Evolutionary conservation across 2,888 invertebrate species (phyloP).

Genomic region (Coenonympha arcania): DNA sequence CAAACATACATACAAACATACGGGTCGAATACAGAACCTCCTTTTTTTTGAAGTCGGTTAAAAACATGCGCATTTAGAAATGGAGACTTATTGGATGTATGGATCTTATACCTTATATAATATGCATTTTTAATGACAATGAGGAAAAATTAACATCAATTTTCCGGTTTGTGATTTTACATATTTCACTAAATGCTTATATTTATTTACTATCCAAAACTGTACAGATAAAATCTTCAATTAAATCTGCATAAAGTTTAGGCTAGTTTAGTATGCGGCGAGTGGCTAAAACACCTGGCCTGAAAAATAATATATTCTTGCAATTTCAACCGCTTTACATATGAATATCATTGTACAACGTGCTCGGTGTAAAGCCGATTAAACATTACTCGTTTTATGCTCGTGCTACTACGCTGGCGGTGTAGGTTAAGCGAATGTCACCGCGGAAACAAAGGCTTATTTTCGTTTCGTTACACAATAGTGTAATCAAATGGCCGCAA

Average conservation of each 20-base stretch:
- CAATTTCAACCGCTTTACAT: neutral
- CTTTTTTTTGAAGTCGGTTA: too few relatives aligned
- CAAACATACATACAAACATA: too few relatives aligned
- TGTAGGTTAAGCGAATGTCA: neutral
- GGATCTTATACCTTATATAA: too few relatives aligned
- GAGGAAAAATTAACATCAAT: too few relatives aligned
- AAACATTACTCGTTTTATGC: neutral
- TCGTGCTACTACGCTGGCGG: neutral
- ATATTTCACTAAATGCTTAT: too few relatives aligned
- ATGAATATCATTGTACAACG: neutral
- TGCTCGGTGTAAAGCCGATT: neutral
- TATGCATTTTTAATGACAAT: too few relatives aligned
- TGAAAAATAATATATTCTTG: neutral
- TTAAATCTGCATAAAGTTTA: neutral
- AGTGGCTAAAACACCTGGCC: neutral
- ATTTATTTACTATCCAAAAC: too few relatives aligned
- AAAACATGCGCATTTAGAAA: too few relatives aligned
- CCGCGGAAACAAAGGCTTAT: neutral
- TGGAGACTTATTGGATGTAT: too few relatives aligned
- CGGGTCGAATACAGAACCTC: too few relatives aligned
- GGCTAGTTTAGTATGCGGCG: too few relatives aligned
- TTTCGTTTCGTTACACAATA: neutral
- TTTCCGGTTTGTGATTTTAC: too few relatives aligned
- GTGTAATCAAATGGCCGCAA: neutral
- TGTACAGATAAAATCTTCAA: neutral